Base-by-base conservation (phyloP, 2,888 invertebrate species). In the Autographa pulchrina region DNA sequence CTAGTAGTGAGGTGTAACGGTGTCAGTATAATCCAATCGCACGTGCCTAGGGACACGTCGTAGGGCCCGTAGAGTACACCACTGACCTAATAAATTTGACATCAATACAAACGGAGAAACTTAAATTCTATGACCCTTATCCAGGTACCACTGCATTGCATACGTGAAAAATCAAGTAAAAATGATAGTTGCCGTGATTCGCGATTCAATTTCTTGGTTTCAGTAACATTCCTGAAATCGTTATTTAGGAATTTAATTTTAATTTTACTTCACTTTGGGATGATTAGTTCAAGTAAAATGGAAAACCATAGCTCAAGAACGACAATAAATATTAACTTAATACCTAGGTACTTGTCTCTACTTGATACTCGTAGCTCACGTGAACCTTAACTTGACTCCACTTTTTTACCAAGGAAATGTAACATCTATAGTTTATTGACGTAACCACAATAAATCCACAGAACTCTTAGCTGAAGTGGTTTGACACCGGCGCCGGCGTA, bases 81-180 rank as follows among this genome's bases (percentile, higher is more conserved):
- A 72, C 70, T 80, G 75, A 72, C 80, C 81, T 61, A 74, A 62
- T 74, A 74, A 63, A 9, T 32, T 16, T 61, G 72, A 68, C 72
- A 60, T 32, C 70, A 62, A 74, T 65, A 56, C 65, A 56, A 13
- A 52, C 54, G 14, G 9, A 64, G 20, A 25, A 25, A 56, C 25
- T 56, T 25, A 25, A 11, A 16, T 64, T 20, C 7, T 18, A 31
- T 20, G 62, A 63, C 54, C 63, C 68, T 78, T 72, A 69, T 6
- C 43, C 6, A 11, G 4, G 3, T 41, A 14, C 3, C 8, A 35
- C 11, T 38, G 38, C 38, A 38, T 11, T 38, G 38, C 8, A 11
- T 9, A 38, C 25, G 25, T 25, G 25, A 38, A 9, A 38, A 8
- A 38, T 11, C 9, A 8, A 35, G 35, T 35, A 35, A 35, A 35